Conservation (phyloP, 2,888 invertebrate species). For the Entomobrya proxima region DNA sequence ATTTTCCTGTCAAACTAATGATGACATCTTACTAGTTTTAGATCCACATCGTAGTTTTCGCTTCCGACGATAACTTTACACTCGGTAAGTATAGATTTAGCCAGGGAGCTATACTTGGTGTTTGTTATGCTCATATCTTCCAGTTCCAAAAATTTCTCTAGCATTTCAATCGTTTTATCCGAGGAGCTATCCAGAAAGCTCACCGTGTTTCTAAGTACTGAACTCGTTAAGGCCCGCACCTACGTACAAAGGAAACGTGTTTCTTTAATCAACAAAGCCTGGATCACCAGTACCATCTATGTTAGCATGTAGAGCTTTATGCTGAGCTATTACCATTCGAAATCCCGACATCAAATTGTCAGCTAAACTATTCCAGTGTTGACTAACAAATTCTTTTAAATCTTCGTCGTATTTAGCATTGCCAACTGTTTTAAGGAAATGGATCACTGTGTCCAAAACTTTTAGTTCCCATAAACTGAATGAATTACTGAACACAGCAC, state of each 20-base stretch:
- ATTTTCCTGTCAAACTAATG: neutral
- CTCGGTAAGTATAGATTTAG: conserved; percentile 66
- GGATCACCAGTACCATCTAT: neutral
- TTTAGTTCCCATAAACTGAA: conserved; percentile 65
- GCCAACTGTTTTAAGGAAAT: conserved; percentile 32
- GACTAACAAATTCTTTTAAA: conserved; percentile 16
- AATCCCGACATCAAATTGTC: conserved; percentile 63
- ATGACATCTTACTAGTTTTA: conserved; percentile 53
- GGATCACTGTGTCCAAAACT: conserved; percentile 51
- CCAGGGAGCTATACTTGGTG: conserved; percentile 64
- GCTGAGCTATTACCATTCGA: conserved; percentile 61
- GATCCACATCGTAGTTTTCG: conserved; percentile 42
- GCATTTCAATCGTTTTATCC: conserved; percentile 65
- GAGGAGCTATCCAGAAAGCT: neutral
- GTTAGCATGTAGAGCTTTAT: neutral
- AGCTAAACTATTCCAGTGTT: conserved; percentile 27
- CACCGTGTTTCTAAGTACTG: conserved; percentile 35
- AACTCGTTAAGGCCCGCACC: conserved; percentile 64
- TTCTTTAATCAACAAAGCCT: too few species aligned
- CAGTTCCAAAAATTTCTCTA: conserved; percentile 67
- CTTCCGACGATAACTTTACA: conserved; percentile 70
- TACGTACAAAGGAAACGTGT: conserved; percentile 7
- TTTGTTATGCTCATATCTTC: conserved; percentile 67
- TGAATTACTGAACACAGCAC: conserved; percentile 13
- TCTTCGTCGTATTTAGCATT: neutral